A percentile compares a stretch with the other conserved stretches of the same genome.
Evolutionary conservation across 2,113 vertebrate species (phyloP).

Genomic region (Nicator chloris): DNA sequence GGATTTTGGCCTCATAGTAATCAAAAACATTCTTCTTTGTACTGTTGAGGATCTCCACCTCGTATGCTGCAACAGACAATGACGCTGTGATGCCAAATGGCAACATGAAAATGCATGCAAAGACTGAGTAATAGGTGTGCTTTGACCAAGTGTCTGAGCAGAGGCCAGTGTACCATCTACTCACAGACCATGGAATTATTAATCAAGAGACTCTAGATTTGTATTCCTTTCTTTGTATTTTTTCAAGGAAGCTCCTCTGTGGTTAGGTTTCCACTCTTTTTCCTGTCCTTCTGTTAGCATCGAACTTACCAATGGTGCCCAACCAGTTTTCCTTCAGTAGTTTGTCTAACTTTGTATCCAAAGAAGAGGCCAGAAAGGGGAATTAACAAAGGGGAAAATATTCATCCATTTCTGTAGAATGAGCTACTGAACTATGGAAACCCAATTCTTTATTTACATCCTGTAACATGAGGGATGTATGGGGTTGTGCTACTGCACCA

Average conservation of each 20-base stretch:
- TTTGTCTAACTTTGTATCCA: neutral
- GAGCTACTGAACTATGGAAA: neutral
- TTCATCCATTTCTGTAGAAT: neutral
- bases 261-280: neutral
- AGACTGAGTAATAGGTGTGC: neutral
- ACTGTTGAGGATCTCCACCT: conserved; percentile 45
- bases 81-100: neutral
- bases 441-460: neutral
- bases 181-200: neutral
- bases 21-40: conserved; percentile 65
- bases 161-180: neutral
- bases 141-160: neutral
- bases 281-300: neutral
- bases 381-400: neutral
- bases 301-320: neutral
- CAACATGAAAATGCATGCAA: neutral
- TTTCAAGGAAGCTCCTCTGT: neutral
- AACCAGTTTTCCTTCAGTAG: neutral
- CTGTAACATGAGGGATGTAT: neutral
- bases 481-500: neutral
- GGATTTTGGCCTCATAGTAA: conserved; percentile 47
- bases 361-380: neutral
- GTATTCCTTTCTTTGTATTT: neutral
- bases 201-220: neutral
- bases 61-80: conserved; percentile 41